Evolutionary conservation across 2,888 invertebrate species (phyloP).

Genomic region (Drosophila aldrichi): DNA sequence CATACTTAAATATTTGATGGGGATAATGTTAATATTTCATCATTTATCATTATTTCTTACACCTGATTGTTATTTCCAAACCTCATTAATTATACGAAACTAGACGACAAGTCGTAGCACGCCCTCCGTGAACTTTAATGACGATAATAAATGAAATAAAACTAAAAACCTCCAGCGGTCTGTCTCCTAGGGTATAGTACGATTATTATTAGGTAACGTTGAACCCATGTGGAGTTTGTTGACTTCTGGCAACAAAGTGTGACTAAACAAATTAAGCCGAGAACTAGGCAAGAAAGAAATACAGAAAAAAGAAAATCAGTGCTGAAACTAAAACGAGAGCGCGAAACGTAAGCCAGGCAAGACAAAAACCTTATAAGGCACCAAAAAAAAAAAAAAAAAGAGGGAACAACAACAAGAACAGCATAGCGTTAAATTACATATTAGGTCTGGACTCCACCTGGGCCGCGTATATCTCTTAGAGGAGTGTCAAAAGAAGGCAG

Average conservation of each 20-base stretch:
- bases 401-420: slow-evolving; percentile 35
- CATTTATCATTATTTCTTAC: slow-evolving; percentile 9
- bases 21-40: too few species aligned
- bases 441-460: slow-evolving; percentile 51
- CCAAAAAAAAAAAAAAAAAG: slow-evolving; percentile 29
- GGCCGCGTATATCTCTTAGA: slow-evolving; percentile 16
- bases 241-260: slow-evolving; percentile 79
- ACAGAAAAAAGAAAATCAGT: neutral
- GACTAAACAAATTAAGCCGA: slow-evolving; percentile 76
- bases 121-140: slow-evolving; percentile 61
- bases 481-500: slow-evolving; percentile 60
- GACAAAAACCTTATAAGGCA: slow-evolving; percentile 46
- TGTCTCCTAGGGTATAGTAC: slow-evolving; percentile 30
- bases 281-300: slow-evolving; percentile 48
- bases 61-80: slow-evolving; percentile 21
- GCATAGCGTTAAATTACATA: slow-evolving; percentile 71
- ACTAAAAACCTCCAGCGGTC: slow-evolving; percentile 18
- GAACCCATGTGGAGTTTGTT: slow-evolving; percentile 76
- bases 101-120: slow-evolving; percentile 54
- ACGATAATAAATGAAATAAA: slow-evolving; percentile 53
- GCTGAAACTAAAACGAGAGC: slow-evolving; percentile 51
- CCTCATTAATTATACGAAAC: slow-evolving; percentile 66
- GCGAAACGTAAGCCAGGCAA: slow-evolving; percentile 27
- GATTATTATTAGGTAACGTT: slow-evolving; percentile 61
- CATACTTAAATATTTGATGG: neutral